These are phyloP conservation scores for Babylonia areolata DNA, from an alignment of 1,140 invertebrate genomes.

Conservation along the genomic window DNA sequence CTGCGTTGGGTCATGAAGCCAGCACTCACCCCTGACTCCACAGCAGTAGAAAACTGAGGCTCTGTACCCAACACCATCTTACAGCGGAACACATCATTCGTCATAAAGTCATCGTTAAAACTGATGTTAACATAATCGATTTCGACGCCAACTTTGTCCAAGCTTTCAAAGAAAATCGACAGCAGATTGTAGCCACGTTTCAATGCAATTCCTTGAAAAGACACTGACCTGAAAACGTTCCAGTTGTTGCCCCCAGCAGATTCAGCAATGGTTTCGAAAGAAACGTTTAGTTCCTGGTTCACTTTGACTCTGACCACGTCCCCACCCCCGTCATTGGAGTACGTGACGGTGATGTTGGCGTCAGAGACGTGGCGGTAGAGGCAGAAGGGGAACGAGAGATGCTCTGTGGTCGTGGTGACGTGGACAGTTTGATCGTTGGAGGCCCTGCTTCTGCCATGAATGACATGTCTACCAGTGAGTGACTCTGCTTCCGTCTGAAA, in stretches of 20 bases:
- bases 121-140: constrained; percentile 22
- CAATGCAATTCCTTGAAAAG: not conserved
- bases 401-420: not conserved
- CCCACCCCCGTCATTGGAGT: constrained; percentile 30
- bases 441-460: not conserved
- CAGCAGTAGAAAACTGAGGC: not conserved
- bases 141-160: constrained; percentile 19
- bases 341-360: constrained; percentile 18
- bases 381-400: constrained; percentile 31
- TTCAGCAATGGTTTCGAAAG: not conserved
- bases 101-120: constrained; percentile 21
- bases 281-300: not conserved
- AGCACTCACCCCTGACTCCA: not conserved
- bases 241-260: constrained; percentile 26
- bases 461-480: not conserved
- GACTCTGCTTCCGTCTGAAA: constrained; percentile 7
- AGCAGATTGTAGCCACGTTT: not conserved
- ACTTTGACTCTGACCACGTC: constrained; percentile 3
- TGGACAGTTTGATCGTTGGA: not conserved
- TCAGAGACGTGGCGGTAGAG: not conserved
- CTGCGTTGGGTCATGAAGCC: constrained; percentile 18
- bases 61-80: not conserved
- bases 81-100: constrained; percentile 19
- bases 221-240: not conserved
- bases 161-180: not conserved